A percentile compares a stretch with the other conserved stretches of the same genome.
Evolutionary conservation across 2,888 invertebrate species (phyloP).

Genomic region (Parascotia fuliginaria): DNA sequence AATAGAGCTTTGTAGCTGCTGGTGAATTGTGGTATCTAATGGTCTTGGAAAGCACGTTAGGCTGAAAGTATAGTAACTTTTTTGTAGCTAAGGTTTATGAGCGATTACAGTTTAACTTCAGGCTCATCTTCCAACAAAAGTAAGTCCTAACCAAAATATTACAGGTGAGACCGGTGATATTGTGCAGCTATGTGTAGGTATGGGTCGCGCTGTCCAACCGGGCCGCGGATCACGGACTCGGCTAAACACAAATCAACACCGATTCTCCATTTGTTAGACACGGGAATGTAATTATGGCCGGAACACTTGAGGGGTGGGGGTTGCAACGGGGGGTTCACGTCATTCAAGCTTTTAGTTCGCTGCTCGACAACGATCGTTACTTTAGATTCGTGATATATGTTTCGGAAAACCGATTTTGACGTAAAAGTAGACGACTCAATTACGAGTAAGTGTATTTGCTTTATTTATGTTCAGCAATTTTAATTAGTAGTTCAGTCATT

Average conservation of each 20-base stretch:
- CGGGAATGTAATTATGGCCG: constrained; percentile 87
- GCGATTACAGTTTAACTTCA: too few species aligned
- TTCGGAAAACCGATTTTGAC: constrained; percentile 52
- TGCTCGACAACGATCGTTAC: constrained; percentile 78
- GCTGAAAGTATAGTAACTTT: too few species aligned
- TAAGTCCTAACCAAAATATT: too few species aligned
- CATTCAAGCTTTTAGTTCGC: constrained; percentile 82
- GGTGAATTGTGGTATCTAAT: too few species aligned
- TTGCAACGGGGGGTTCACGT: constrained; percentile 60
- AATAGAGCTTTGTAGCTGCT: too few species aligned
- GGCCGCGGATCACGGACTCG: constrained; percentile 70
- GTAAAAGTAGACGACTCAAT: background rate
- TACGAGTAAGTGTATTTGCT: background rate
- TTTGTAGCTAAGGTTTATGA: too few species aligned
- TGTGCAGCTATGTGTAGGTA: background rate
- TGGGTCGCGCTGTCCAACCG: constrained; percentile 14
- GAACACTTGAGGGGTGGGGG: constrained; percentile 70
- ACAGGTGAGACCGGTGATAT: background rate
- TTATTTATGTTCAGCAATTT: too few species aligned
- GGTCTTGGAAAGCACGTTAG: too few species aligned
- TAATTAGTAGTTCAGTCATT: too few species aligned
- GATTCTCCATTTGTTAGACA: constrained; percentile 88
- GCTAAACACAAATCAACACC: constrained; percentile 87
- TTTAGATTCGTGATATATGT: constrained; percentile 68
- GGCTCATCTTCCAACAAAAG: too few species aligned